Base-by-base conservation (phyloP, 2,888 invertebrate genomes). In the Microctonus aethiopoides region DNA sequence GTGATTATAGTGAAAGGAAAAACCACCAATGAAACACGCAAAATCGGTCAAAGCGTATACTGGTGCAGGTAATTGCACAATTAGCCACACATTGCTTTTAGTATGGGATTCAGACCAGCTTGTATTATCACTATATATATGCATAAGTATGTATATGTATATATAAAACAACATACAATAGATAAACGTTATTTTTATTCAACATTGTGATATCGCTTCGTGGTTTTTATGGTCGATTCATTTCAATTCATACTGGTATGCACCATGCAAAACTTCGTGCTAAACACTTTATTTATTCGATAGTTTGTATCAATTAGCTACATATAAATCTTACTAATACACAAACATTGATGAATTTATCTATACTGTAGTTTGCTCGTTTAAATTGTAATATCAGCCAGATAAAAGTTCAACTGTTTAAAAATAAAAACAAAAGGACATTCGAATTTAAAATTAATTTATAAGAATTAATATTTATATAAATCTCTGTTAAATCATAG, bases 401-500 rank as follows among this genome's bases (percentile, higher is more conserved):
- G n/a, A n/a, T n/a, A n/a, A n/a, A n/a, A n/a, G n/a, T n/a, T n/a
- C n/a, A n/a, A n/a, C n/a, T n/a, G n/a, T n/a, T n/a, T n/a, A n/a
- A n/a, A n/a, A n/a, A n/a, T n/a, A n/a, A n/a, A n/a, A n/a, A n/a
- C n/a, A n/a, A n/a, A n/a, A n/a, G n/a, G n/a, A n/a, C n/a, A n/a
- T n/a, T n/a, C n/a, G n/a, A n/a, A n/a, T n/a, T n/a, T n/a, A n/a
- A n/a, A n/a, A n/a, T n/a, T n/a, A n/a, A n/a, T n/a, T n/a, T n/a
- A n/a, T n/a, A n/a, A n/a, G n/a, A n/a, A 29, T 29, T 29, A 70
- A 63, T 70, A 68, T 69, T 69, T 71, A 72, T 67, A 75, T 74
- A 73, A 74, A 74, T 74, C 70, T 67, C 41, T 52, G 74, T 71
- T 71, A 73, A 67, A 75, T 74, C 71, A 73, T 73, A 11, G 73